These are phyloP conservation scores for Eufriesea mexicana DNA, from an alignment of 1,140 invertebrate species.

Conservation along the genomic window DNA sequence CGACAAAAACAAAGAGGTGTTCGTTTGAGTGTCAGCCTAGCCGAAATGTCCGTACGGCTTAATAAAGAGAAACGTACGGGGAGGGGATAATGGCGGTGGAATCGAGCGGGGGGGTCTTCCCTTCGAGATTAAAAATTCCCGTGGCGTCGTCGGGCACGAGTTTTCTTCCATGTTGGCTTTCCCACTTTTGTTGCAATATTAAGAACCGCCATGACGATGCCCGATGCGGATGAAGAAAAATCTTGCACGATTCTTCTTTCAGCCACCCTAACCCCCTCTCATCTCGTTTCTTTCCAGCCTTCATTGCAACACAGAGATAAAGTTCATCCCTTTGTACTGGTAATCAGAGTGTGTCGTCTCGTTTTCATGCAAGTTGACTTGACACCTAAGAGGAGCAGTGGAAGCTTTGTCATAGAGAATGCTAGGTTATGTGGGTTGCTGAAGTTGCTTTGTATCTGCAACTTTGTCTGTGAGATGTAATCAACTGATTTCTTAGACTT, in stretches of 20 bases:
- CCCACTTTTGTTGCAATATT: neutral
- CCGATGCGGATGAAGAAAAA: neutral
- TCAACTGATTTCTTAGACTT: no score
- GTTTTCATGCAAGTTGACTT: neutral
- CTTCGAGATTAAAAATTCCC: constrained; percentile 19
- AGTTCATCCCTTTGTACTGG: neutral
- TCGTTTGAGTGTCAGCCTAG: no score
- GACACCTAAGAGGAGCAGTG: neutral
- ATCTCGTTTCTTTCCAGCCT: neutral
- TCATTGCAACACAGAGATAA: neutral
- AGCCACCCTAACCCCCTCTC: neutral
- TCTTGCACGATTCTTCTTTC: neutral
- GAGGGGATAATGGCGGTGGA: neutral
- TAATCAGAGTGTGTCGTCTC: neutral
- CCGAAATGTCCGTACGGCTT: neutral
- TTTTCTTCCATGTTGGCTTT: neutral
- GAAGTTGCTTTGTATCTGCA: no score
- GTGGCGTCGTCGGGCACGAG: no score
- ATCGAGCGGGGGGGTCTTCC: no score
- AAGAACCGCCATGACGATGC: neutral
- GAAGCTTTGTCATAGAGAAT: neutral
- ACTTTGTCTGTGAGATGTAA: no score
- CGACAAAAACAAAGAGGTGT: no score
- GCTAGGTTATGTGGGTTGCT: no score
- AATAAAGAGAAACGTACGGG: constrained; percentile 20